Conservation (phyloP, 2,888 invertebrate species). For the Ormyrus thymus region DNA sequence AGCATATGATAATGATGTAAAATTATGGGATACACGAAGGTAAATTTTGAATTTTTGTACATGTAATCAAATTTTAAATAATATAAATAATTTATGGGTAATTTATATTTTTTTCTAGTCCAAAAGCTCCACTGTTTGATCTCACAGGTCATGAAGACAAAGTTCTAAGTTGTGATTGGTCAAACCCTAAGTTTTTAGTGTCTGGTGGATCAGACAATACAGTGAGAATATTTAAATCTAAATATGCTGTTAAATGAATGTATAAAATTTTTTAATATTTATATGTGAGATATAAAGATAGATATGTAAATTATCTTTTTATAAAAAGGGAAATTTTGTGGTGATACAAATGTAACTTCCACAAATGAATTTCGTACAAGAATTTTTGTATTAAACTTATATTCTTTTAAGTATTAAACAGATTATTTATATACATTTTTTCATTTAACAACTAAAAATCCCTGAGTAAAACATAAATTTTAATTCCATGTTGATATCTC, state of each 20-base stretch:
- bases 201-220: slow-evolving; percentile 97
- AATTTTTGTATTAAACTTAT: slow-evolving; percentile 9
- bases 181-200: slow-evolving; percentile 87
- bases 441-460: background rate
- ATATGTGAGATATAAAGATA: slow-evolving; percentile 30
- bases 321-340: slow-evolving; percentile 53
- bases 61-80: slow-evolving; percentile 4
- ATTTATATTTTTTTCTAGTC: slow-evolving; percentile 77
- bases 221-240: slow-evolving; percentile 89
- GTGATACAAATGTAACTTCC: background rate
- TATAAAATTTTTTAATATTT: slow-evolving; percentile 50
- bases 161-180: slow-evolving; percentile 95
- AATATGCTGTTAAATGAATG: slow-evolving; percentile 70
- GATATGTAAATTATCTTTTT: slow-evolving; percentile 51
- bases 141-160: slow-evolving; percentile 95
- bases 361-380: background rate
- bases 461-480: background rate
- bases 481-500: too few relatives aligned
- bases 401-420: slow-evolving; percentile 2
- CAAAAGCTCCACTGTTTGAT: slow-evolving; percentile 93
- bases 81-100: slow-evolving; percentile 23
- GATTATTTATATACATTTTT: background rate
- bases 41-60: slow-evolving; percentile 66
- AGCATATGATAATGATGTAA: slow-evolving; percentile 92
- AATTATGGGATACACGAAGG: slow-evolving; percentile 97